These are phyloP conservation scores for Rhagologus leucostigma DNA, from an alignment of 2,113 vertebrate genomes.

Conservation along the genomic window DNA sequence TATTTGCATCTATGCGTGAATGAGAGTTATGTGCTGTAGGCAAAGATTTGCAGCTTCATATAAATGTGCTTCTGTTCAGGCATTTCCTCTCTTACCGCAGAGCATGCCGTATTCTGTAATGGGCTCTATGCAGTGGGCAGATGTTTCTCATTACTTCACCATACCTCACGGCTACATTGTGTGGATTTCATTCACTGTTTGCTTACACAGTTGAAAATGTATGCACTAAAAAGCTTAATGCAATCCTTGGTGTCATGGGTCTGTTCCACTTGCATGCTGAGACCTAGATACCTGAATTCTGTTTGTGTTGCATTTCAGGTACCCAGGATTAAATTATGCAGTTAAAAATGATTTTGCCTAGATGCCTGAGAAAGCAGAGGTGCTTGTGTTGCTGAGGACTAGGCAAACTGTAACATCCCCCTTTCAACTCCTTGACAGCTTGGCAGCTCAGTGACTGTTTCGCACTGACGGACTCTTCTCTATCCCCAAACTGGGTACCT, in stretches of 20 bases:
- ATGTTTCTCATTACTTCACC: not conserved
- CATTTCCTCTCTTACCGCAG: not conserved
- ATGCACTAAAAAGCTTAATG: not conserved
- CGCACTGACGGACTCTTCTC: not conserved
- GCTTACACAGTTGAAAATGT: not conserved
- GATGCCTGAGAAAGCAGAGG: not conserved
- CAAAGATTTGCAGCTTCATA: not conserved
- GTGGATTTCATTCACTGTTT: not conserved
- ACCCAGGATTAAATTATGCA: not conserved
- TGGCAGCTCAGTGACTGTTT: not conserved
- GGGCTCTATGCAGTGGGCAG: not conserved
- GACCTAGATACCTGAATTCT: not conserved
- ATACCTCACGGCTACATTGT: not conserved
- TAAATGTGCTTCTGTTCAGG: not conserved
- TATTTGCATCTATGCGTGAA: not conserved
- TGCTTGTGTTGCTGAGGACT: not conserved
- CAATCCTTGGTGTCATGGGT: not conserved
- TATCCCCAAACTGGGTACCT: not conserved
- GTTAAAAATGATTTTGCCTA: not conserved
- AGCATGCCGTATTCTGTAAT: not conserved
- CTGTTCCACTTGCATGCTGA: not conserved
- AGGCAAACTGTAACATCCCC: not conserved
- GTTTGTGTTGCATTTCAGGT: not conserved
- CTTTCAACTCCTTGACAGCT: not conserved
- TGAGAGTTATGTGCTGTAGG: not conserved